Evolutionary conservation across 2,888 invertebrate species (phyloP), one percentile per base, ranked within the genome.

Genomic region (Spilosoma lubricipeda): DNA sequence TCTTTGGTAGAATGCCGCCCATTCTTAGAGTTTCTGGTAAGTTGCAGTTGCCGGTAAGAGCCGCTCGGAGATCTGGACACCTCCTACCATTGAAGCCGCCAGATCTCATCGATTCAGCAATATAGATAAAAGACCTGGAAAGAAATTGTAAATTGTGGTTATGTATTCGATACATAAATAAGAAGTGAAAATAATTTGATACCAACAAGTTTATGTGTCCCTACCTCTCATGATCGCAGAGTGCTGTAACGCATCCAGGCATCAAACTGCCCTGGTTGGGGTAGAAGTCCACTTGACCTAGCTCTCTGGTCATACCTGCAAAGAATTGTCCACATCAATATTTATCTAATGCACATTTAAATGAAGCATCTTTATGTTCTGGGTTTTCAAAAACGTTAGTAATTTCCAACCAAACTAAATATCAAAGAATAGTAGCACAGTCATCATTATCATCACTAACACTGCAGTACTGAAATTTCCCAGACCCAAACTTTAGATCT

Each of bases 191-290:
- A 36, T 36, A 36, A 36, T 36, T 36, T 36, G 36, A 36, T 7
- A 36, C 36, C 8, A 30, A 30, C 18, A 63, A 63, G 18, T 63
- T 63, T 20, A 67, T 23, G 7, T 15, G 0, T 1, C 13, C 69
- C 42, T 71, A 91, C 92, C 91, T 90, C 11, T 80, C 73, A 36
- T 91, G 91, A 67, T 89, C 80, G 63, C 92, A 92, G 0, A 87
- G 8, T 0, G 80, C 71, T 0, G 85, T 85, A 5, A 76, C 3
- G 5, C 91, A 92, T 0, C 92, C 92, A 23, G 91, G 91, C 84
- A 88, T 87, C 67, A 11, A 48, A 0, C 45, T 36, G 0, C 91
- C 92, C 0, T 89, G 90, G 72, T 92, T 92, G 7, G 91, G 91
- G 70, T 90, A 91, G 83, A 92, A 89, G 81, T 91, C 91, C 0